Evolutionary conservation across 2,113 vertebrate species (phyloP).

Genomic region (Ciconia boyciana): DNA sequence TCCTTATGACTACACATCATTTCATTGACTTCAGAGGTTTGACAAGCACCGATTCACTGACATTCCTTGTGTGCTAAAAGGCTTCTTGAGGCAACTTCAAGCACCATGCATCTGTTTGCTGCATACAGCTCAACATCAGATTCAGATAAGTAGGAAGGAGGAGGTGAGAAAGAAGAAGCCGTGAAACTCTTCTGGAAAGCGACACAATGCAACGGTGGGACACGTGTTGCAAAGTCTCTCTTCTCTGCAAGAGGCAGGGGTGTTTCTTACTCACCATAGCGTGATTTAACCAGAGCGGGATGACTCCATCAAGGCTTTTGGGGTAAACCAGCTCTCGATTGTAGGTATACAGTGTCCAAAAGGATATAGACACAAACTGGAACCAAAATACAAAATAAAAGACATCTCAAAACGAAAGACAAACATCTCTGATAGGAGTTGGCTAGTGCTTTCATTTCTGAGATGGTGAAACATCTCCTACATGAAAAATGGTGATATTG

Average conservation of each 20-base stretch:
- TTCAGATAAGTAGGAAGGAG: constrained; percentile 7
- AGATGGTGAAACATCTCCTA: neutral
- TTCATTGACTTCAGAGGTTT: constrained; percentile 24
- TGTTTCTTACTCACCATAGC: constrained; percentile 80
- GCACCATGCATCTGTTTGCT: neutral
- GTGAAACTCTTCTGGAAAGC: neutral
- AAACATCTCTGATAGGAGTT: neutral
- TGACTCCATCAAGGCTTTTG: constrained; percentile 74
- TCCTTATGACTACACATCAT: neutral
- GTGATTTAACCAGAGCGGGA: constrained; percentile 87
- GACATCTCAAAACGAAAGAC: neutral
- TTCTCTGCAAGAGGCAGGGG: neutral
- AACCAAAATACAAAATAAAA: constrained; percentile 16
- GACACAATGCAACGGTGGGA: neutral
- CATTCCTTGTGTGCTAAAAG: neutral
- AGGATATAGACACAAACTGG: constrained; percentile 83
- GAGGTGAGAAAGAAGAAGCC: neutral
- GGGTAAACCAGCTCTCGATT: constrained; percentile 87
- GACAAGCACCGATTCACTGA: neutral
- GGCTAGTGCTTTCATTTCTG: neutral
- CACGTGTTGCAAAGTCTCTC: neutral
- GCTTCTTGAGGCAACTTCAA: neutral
- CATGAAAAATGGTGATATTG: neutral
- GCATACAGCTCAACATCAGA: neutral
- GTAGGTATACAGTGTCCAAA: constrained; percentile 85